These are phyloP conservation scores for Tetragnatha montana DNA, from an alignment of 2,888 invertebrate genomes.

Conservation along the genomic window DNA sequence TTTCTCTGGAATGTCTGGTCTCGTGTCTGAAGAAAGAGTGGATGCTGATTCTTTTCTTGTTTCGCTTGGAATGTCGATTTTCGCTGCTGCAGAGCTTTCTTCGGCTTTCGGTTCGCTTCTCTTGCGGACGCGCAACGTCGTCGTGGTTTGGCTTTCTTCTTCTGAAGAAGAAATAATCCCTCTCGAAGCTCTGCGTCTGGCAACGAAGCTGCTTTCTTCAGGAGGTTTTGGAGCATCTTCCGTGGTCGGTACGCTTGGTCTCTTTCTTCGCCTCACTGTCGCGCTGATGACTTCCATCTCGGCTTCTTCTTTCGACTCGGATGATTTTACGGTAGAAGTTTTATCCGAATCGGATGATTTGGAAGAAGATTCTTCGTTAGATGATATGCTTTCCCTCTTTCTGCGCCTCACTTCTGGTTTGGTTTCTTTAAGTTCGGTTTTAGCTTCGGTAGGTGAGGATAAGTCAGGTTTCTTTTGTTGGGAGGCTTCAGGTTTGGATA, in stretches of 20 bases:
- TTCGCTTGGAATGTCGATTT: conserved; percentile 58
- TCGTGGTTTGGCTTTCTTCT: not conserved
- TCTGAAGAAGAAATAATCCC: conserved; percentile 1
- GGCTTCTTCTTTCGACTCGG: not conserved
- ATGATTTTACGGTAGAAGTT: not conserved
- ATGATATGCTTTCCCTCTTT: not conserved
- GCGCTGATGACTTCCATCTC: not conserved
- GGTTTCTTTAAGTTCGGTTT: not conserved
- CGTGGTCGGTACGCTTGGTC: not conserved
- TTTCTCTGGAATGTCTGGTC: conserved; percentile 57
- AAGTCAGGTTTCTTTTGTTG: no score
- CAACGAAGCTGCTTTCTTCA: not conserved
- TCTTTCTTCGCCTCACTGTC: not conserved
- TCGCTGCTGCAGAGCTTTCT: not conserved
- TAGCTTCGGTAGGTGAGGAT: not conserved
- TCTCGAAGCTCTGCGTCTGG: not conserved
- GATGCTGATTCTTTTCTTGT: conserved; percentile 13
- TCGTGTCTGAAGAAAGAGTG: conserved; percentile 14
- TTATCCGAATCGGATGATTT: not conserved
- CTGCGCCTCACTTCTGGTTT: not conserved
- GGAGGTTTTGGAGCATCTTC: not conserved
- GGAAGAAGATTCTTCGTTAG: not conserved
- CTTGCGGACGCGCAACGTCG: not conserved
- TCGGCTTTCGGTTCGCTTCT: not conserved
- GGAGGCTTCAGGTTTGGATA: no score